Base-by-base conservation (phyloP, 2,113 vertebrate genomes). In the Microcebus ravelobensis region DNA sequence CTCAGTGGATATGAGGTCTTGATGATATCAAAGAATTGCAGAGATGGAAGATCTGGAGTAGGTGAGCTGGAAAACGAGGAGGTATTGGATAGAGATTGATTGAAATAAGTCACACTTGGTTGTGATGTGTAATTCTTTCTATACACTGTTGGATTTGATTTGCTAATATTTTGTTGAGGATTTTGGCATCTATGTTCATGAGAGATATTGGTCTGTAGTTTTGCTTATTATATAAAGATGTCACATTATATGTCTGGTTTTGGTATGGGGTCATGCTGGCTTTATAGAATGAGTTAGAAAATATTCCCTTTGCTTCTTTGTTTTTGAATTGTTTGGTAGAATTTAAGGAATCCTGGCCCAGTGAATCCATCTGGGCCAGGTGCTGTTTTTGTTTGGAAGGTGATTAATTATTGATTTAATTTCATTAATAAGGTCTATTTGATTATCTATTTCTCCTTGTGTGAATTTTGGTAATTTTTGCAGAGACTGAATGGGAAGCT, bases 321-420 rank as follows among this genome's bases (percentile, higher is more conserved):
- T 96, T 80, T 36, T 85, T 85, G 7, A 88, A 63, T 55, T 81
- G 8, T 36, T 86, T 89, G 21, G 23, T 89, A 76, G 57, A 96
- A 89, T 79, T 92, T 45, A 45, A 45, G 45, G 45, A 45, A 45
- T 45, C 45, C 45, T 45, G 45, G 45, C 45, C 34, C 21, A 91
- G 15, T 92, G 27, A 89, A 86, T 80, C 11, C 25, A 48, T 85
- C 31, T 95, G 52, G 31, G n/a, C 31, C 21, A 50, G 25, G 17
- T 52, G 14, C 23, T 89, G 27, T 84, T 17, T 63, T 76, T 63
- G 76, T 50, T 55, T 59, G 42, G n/a, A 61, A 61, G 27, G 13
- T 90, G 36, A 73, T 77, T 92, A 73, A 79, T 80, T 80, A 76
- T 36, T 87, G n/a, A 67, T 91, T 74, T 5, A 70, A 61, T 39